Evolutionary conservation across 2,888 invertebrate genomes (phyloP), one percentile per base, ranked within the genome.

Genomic region (Thecophora atra): DNA sequence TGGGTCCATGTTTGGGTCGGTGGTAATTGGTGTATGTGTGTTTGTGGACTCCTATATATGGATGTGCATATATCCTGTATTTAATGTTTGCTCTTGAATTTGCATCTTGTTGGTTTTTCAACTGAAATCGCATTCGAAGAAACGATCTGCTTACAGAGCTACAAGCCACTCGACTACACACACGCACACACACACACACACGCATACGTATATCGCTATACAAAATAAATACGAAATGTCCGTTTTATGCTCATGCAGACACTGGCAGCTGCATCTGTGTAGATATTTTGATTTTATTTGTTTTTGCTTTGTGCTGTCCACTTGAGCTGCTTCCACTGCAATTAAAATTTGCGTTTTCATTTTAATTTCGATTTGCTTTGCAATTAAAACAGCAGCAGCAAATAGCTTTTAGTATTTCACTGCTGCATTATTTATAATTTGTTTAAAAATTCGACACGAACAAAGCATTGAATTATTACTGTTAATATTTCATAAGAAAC

Each of bases 1-100:
- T 56, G 30, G 44, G 51, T 62, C 4, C 19, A 26, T 62, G 42
- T 42, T 13, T 37, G 47, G 11, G 21, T 70, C 13, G 17, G 58
- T 7, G 21, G 1, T 63, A 15, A 26, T 58, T 26, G 26, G 60
- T 24, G 44, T 62, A 15, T 21, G 44, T 58, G 68, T 21, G 51
- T 4, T 5, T 47, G 47, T 47, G 3, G 26, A 64, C 19, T 56
- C 42, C 64, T n/a, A n/a, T 21, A 30, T 64, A 21, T 56, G 19
- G 6, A 2, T 37, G 37, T 37, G 37, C 6, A 37, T 37, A 37
- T 37, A 2, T 37, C 37, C 7, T 37, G 11, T 37, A 30, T 60
- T 60, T 37, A 37, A 37, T 64, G 54, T 64, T 71, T 65, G 65
- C n/a, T 65, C 65, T 71, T 71, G 44, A 24, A 64, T 64, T 71